Percentiles rank a stretch among this genome's conserved stretches.
phyloP scores from a whole-genome alignment of 2,797 vertebrate species.

The Furcifer pardalis region DNA sequence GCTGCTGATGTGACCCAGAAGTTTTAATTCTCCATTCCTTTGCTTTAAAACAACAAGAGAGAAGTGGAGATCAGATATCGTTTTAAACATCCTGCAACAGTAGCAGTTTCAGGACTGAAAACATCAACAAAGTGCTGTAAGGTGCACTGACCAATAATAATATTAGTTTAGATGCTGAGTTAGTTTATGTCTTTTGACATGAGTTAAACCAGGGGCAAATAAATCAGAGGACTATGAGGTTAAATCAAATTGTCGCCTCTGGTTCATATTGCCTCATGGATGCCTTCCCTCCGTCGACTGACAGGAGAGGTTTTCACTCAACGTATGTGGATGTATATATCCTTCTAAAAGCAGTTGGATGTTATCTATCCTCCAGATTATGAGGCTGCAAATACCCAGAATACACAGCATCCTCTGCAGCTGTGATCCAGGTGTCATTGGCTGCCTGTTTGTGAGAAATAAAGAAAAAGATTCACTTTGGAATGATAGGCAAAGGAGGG shows the following conservation, averaged over 20 bases:
- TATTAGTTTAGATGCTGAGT: slow-evolving; percentile 35
- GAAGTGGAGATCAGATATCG: not conserved
- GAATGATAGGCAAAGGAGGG: not conserved
- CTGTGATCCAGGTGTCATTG: not conserved
- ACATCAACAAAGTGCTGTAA: not conserved
- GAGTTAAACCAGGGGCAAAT: slow-evolving; percentile 52
- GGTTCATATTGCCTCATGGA: slow-evolving; percentile 10
- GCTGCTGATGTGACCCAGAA: not conserved
- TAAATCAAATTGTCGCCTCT: slow-evolving; percentile 17
- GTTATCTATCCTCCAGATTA: not conserved
- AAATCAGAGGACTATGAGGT: slow-evolving; percentile 32
- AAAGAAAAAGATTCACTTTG: rapidly evolving
- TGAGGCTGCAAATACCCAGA: slow-evolving; percentile 35
- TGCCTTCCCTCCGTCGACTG: slow-evolving; percentile 1
- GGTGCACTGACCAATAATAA: slow-evolving; percentile 34
- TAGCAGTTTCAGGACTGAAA: not conserved
- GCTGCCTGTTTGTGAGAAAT: not conserved
- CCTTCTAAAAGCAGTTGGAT: not conserved
- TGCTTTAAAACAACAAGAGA: not conserved
- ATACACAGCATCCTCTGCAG: not conserved
- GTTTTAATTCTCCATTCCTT: not conserved
- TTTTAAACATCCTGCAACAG: not conserved
- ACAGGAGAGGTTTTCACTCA: not conserved
- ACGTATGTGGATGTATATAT: not conserved
- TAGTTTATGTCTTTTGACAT: slow-evolving; percentile 51